Percentiles rank a stretch among this genome's conserved stretches.
Evolutionary conservation across 2,797 vertebrate genomes (phyloP).

Genomic region (Tragopan temminckii): DNA sequence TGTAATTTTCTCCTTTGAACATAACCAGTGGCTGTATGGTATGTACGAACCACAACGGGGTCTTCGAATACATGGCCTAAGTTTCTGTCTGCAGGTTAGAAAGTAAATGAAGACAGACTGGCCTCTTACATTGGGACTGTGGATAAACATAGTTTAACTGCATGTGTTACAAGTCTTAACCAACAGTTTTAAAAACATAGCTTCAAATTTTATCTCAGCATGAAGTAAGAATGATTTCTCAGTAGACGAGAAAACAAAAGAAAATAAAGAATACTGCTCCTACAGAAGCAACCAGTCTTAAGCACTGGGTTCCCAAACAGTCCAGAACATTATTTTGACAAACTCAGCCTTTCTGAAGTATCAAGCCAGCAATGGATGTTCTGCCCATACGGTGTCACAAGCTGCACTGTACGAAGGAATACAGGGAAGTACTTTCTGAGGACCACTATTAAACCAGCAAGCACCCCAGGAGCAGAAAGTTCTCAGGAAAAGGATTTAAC

Average conservation of each 20-base stretch:
- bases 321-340: not conserved
- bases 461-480: not conserved
- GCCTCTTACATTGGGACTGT: not conserved
- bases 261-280: not conserved
- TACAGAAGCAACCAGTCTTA: not conserved
- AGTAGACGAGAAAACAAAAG: not conserved
- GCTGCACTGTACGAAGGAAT: not conserved
- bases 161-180: not conserved
- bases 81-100: not conserved
- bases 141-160: not conserved
- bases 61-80: not conserved
- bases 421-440: not conserved
- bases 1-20: not conserved
- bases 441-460: not conserved
- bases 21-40: accelerated
- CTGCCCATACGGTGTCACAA: not conserved
- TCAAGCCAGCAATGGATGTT: not conserved
- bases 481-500: not conserved
- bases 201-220: not conserved
- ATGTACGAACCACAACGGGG: accelerated
- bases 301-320: not conserved
- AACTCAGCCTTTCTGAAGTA: not conserved
- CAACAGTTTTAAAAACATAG: not conserved
- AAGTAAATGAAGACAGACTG: accelerated
- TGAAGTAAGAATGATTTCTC: not conserved